Evolutionary conservation across 2,113 vertebrate species (phyloP).

Genomic region (Alosa alosa): DNA sequence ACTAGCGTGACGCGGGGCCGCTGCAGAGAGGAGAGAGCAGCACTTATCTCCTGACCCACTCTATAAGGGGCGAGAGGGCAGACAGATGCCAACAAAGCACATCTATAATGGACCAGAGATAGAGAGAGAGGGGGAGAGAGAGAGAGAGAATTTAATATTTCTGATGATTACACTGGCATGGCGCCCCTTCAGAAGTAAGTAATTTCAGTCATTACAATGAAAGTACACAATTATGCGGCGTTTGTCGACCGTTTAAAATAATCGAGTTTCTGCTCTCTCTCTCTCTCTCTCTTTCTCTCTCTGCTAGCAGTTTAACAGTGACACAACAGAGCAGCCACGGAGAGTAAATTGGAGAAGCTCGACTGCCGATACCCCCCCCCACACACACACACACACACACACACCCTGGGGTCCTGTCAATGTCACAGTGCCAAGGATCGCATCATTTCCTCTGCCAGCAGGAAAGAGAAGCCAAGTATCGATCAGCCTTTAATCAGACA

Average conservation of each 20-base stretch:
- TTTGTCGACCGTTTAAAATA: constrained; percentile 62
- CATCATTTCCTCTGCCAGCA: constrained; percentile 70
- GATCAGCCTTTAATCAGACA: constrained; percentile 72
- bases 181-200: constrained; percentile 65
- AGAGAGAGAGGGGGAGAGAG: background rate
- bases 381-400: constrained; percentile 66
- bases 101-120: background rate
- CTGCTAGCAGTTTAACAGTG: constrained; percentile 63
- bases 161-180: constrained; percentile 49
- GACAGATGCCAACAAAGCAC: background rate
- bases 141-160: constrained; percentile 39
- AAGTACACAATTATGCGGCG: constrained; percentile 61
- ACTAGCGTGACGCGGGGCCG: background rate
- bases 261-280: constrained; percentile 52
- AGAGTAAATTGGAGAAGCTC: constrained; percentile 57
- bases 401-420: constrained; percentile 64
- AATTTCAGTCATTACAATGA: constrained; percentile 63
- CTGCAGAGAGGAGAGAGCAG: background rate
- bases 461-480: constrained; percentile 62
- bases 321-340: constrained; percentile 57
- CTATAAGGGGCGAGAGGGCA: background rate
- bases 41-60: background rate
- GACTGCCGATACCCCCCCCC: constrained; percentile 60
- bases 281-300: background rate
- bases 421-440: constrained; percentile 68